A percentile compares a stretch with the other conserved stretches of the same genome.
Conservation (phyloP, 2,888 invertebrate species). For the Apotomis turbidana region DNA sequence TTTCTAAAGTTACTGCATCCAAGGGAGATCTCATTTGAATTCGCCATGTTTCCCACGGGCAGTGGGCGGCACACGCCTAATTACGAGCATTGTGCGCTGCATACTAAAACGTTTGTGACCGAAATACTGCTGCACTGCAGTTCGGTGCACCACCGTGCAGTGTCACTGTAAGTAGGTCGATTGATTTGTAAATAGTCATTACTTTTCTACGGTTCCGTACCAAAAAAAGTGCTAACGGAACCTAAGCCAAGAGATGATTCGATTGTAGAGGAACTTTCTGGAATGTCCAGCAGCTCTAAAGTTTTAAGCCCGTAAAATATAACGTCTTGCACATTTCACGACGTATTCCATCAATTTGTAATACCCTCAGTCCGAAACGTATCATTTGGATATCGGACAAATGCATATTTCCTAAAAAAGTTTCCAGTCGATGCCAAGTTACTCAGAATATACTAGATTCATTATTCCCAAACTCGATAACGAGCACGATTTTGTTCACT, state of each 20-base stretch:
- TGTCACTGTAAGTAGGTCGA: constrained; percentile 27
- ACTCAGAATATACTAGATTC: not conserved
- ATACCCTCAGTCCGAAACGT: no score
- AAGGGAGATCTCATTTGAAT: no score
- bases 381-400: no score
- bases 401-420: no score
- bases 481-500: not conserved
- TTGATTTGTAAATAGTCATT: not conserved
- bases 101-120: constrained; percentile 46
- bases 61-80: constrained; percentile 44
- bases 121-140: constrained; percentile 42
- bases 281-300: no score
- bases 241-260: no score
- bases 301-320: no score
- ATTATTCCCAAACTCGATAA: not conserved
- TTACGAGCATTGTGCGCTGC: constrained; percentile 48
- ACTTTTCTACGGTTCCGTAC: no score
- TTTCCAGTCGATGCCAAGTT: not conserved
- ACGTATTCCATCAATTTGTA: no score
- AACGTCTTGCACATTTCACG: no score
- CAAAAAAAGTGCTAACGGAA: no score
- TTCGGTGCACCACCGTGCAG: not conserved
- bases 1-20: not conserved
- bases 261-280: no score
- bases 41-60: constrained; percentile 31